Percentiles rank a stretch among this genome's conserved stretches.
Evolutionary conservation across 2,797 vertebrate species (phyloP).

Genomic region (Coregonus suidteri): DNA sequence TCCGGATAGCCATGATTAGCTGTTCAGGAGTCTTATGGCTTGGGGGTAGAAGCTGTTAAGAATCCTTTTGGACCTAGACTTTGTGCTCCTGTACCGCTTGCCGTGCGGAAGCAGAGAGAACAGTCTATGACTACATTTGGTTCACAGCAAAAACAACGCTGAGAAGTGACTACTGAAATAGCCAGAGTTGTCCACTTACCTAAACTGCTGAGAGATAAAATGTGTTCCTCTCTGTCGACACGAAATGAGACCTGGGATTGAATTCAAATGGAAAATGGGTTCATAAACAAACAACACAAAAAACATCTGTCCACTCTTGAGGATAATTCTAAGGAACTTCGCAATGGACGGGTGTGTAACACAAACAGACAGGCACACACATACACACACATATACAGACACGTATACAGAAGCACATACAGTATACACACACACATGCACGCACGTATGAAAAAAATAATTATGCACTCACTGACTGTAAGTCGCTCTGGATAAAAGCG

Average conservation of each 20-base stretch:
- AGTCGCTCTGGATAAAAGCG: no score
- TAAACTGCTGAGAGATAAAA: slow-evolving; percentile 73
- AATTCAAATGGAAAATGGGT: not conserved
- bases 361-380: slow-evolving; percentile 28
- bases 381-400: slow-evolving; percentile 17
- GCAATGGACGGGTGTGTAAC: slow-evolving; percentile 23
- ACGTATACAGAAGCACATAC: no score
- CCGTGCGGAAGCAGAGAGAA: no score
- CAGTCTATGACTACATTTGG: no score
- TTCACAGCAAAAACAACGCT: no score
- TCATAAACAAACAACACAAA: not conserved
- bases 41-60: no score
- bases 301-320: not conserved
- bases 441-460: not conserved
- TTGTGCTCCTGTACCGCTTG: no score
- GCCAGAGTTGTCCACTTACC: slow-evolving; percentile 64
- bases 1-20: no score
- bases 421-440: not conserved
- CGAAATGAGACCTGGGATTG: slow-evolving; percentile 80
- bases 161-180: not conserved
- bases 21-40: no score
- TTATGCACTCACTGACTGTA: no score
- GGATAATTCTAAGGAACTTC: not conserved
- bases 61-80: no score
- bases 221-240: slow-evolving; percentile 85